Base-by-base conservation (phyloP, 1,140 invertebrate genomes). In the Parapsyche elsis region DNA sequence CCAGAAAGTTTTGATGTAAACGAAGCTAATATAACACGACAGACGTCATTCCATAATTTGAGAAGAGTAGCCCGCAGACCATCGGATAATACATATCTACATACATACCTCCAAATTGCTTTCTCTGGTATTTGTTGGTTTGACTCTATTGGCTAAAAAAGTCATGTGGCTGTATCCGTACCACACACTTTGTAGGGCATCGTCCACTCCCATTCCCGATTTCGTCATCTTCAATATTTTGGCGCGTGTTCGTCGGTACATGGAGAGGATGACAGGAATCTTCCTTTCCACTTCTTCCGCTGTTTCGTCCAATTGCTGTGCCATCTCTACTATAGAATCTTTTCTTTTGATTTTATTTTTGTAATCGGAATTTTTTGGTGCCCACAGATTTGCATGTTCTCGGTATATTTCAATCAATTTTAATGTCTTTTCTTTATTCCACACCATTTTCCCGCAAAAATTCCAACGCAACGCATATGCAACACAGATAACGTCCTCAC, bases 261-360 rank as follows among this genome's bases (percentile, higher is more conserved):
- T 57, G 1, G 53, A 16, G 14, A 57, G 19, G 19, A 57, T 57
- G 2, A 57, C 53, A 57, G 53, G 14, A 57, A 57, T 57, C 19
- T 57, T 57, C 19, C 53, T 57, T 57, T 57, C 53, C 19, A 57
- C 53, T 57, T 57, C 53, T 57, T 57, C 53, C 19, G 10, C 53
- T 5, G 53, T 57, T 10, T 57, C 19, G 14, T 21, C 53, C 14
- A 57, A 21, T 21, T 57, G 14, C 19, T 57, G 14, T 21, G 53
- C 1, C 10, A 57, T 57, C 53, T 57, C 19, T n/a, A 16, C 14
- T 57, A 57, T 16, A 4, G 53, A 57, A 57, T n/a, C 53, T 57
- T 10, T 57, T 21, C 10, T 57, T 10, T 57, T n/a, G 19, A 57
- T 57, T 57, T 57, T 57, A 10, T 57, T 57, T 57, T 57, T 57